A percentile compares a stretch with the other conserved stretches of the same genome.
Conservation (phyloP, 2,797 vertebrate genomes). For the Chaenodraco wilsoni region DNA sequence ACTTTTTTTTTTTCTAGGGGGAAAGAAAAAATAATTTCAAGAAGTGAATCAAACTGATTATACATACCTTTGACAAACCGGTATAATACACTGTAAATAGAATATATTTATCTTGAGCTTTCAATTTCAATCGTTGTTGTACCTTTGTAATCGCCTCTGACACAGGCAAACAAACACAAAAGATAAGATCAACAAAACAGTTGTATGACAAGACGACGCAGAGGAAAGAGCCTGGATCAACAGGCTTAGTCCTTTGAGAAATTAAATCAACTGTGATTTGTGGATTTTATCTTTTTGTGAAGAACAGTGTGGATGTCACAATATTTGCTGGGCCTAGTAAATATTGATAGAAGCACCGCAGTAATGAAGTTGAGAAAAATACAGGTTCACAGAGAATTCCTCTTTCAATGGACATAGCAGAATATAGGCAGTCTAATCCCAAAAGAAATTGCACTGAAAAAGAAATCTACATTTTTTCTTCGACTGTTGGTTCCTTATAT, state of each 20-base stretch:
- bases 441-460: background rate
- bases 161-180: constrained; percentile 49
- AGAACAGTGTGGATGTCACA: constrained; percentile 46
- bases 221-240: constrained; percentile 43
- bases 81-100: constrained; percentile 42
- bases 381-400: constrained; percentile 41
- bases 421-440: background rate
- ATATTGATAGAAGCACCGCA: constrained; percentile 56
- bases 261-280: constrained; percentile 59
- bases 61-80: constrained; percentile 2
- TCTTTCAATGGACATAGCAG: constrained; percentile 4
- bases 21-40: background rate
- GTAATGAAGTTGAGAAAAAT: constrained; percentile 55
- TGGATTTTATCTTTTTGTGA: constrained; percentile 58
- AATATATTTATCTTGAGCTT: constrained; percentile 45
- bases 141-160: constrained; percentile 48
- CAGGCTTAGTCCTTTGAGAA: constrained; percentile 57
- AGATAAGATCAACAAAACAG: constrained; percentile 60
- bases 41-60: background rate
- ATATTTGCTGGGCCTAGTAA: constrained; percentile 56
- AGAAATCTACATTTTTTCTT: background rate
- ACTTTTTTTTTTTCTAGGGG: background rate
- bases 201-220: constrained; percentile 40
- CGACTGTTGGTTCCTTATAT: background rate
- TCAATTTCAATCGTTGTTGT: constrained; percentile 29